A percentile compares a stretch with the other conserved stretches of the same genome.
Conservation (phyloP, 2,797 vertebrate genomes). For the Steatocranus sp. region DNA sequence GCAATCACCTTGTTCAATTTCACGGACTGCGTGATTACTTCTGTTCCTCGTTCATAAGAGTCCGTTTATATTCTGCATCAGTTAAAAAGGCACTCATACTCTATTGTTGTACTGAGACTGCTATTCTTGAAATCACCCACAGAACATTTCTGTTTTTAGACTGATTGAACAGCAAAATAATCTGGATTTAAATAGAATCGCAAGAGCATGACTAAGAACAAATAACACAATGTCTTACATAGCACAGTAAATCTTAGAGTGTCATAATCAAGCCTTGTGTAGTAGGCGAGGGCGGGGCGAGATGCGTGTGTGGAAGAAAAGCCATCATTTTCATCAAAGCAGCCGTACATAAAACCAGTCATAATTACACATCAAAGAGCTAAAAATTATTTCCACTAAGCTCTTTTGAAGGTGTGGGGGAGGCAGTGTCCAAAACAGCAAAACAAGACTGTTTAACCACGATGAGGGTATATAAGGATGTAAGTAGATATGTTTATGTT, state of each 20-base stretch:
- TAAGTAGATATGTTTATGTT: not conserved
- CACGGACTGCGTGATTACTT: not conserved
- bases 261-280: constrained; percentile 29
- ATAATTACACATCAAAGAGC: constrained; percentile 7
- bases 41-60: not conserved
- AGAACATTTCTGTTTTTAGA: constrained; percentile 48
- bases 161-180: constrained; percentile 43
- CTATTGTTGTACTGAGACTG: not conserved
- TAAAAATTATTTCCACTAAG: not conserved
- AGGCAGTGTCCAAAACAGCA: not conserved
- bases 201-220: constrained; percentile 21
- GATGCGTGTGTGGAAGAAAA: not conserved
- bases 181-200: constrained; percentile 56
- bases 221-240: constrained; percentile 30
- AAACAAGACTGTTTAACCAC: not conserved
- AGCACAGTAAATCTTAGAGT: constrained; percentile 26
- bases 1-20: constrained; percentile 12
- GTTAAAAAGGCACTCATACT: constrained; percentile 11
- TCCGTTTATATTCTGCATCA: constrained; percentile 10
- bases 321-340: constrained; percentile 12
- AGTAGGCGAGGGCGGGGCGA: not conserved
- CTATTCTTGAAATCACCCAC: constrained; percentile 39
- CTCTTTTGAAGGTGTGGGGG: not conserved
- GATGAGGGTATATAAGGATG: not conserved
- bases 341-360: constrained; percentile 1